phyloP scores from a whole-genome alignment of 2,113 vertebrate species.

The Cochlearius cochlearius region DNA sequence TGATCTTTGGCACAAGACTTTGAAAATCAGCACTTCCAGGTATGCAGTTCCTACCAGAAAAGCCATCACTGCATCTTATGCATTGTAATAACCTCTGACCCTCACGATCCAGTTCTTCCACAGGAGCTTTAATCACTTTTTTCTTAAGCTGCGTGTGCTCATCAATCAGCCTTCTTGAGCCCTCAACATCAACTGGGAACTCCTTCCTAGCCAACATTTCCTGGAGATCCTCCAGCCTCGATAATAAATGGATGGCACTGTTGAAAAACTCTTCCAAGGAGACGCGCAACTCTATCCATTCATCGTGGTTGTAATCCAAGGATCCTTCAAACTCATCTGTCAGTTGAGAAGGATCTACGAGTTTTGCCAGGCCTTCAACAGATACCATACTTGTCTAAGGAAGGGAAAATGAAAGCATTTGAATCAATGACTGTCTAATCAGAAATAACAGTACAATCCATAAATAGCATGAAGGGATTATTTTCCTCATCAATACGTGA shows the following conservation, averaged over 20 bases:
- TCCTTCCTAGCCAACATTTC: slow-evolving; percentile 94
- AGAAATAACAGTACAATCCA: background rate
- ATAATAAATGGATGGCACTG: slow-evolving; percentile 91
- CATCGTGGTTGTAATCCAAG: slow-evolving; percentile 96
- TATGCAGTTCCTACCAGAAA: slow-evolving; percentile 94
- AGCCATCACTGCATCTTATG: slow-evolving; percentile 92
- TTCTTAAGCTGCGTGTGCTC: slow-evolving; percentile 97
- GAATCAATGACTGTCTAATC: background rate
- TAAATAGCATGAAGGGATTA: background rate
- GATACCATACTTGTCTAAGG: slow-evolving; percentile 96
- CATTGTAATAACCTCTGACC: slow-evolving; percentile 95
- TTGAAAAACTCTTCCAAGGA: slow-evolving; percentile 96
- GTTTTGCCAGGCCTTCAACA: slow-evolving; percentile 93
- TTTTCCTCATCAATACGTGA: background rate
- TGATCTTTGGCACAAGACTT: slow-evolving; percentile 96
- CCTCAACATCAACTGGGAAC: slow-evolving; percentile 95
- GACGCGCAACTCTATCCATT: slow-evolving; percentile 94
- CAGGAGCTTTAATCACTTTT: slow-evolving; percentile 96
- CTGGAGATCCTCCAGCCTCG: slow-evolving; percentile 94
- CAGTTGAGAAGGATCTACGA: slow-evolving; percentile 97
- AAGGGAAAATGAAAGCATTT: background rate
- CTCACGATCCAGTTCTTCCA: slow-evolving; percentile 95
- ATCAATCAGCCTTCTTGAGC: slow-evolving; percentile 91
- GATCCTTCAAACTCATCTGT: slow-evolving; percentile 97
- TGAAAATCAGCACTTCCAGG: slow-evolving; percentile 97